Evolutionary conservation across 2,113 vertebrate species (phyloP).

Genomic region (Petromus typicus): DNA sequence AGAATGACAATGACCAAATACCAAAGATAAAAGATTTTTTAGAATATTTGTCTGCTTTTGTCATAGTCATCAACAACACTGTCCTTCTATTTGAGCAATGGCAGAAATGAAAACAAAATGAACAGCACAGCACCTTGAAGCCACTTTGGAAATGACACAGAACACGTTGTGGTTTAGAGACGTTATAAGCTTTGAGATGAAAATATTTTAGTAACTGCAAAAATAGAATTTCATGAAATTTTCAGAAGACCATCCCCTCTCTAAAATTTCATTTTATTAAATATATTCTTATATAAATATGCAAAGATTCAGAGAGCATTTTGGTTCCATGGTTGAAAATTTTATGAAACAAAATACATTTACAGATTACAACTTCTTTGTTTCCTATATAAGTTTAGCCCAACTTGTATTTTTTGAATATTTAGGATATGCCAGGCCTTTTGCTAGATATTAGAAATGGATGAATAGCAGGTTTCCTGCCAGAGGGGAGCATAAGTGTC

Average conservation of each 20-base stretch:
- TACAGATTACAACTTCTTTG: not conserved
- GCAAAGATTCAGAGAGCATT: not conserved
- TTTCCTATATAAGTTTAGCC: not conserved
- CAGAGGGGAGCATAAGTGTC: not conserved
- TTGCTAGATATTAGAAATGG: not conserved
- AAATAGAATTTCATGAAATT: slow-evolving; percentile 26
- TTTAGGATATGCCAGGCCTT: not conserved
- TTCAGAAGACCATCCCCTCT: not conserved
- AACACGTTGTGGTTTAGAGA: not conserved
- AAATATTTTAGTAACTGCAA: not conserved
- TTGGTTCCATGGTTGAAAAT: not conserved
- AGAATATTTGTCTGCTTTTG: not conserved
- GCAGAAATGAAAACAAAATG: slow-evolving; percentile 18
- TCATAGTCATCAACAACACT: not conserved
- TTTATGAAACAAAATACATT: not conserved
- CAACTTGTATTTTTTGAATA: not conserved
- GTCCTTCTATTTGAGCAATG: not conserved
- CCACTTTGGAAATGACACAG: not conserved
- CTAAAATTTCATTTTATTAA: not conserved
- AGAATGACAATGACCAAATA: slow-evolving; percentile 5
- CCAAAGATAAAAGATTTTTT: not conserved
- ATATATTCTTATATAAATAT: not conserved
- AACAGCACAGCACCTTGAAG: not conserved
- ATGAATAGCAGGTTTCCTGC: not conserved
- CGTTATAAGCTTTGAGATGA: not conserved